Base-by-base conservation (phyloP, 2,888 invertebrate genomes). In the Parnassius smintheus region DNA sequence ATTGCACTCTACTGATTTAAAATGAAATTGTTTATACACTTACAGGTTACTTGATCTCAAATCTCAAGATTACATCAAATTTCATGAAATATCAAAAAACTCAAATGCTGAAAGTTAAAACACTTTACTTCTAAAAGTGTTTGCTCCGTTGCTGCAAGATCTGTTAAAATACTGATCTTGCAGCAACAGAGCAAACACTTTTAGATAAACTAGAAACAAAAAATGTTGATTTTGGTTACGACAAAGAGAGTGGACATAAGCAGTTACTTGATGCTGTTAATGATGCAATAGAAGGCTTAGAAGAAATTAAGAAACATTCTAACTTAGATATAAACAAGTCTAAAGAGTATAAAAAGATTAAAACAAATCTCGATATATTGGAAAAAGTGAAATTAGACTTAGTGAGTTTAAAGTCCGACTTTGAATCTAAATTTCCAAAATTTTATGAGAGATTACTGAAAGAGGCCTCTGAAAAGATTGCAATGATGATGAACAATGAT, bases 141-240 rank as follows among this genome's bases (percentile, higher is more conserved):
- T n/a, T n/a, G n/a, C n/a, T n/a, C n/a, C n/a, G n/a, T n/a, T n/a
- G n/a, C n/a, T n/a, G n/a, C n/a, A n/a, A n/a, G n/a, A n/a, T n/a
- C n/a, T n/a, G n/a, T n/a, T n/a, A n/a, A n/a, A n/a, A n/a, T n/a
- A 51, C 82, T 10, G 70, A 84, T 2, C 67, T 91, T 0, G 72
- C 73, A 0, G 50, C 62, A 0, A 76, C 80, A 0, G 86, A 88
- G 67, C 79, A 86, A 64, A 71, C 74, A 0, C 79, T 74, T 51
- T 71, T 91, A 0, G 81, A 92, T 66, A 84, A 78, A 57, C 70
- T 92, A 0, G 76, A 83, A 41, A 80, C 83, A 0, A 86, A 82
- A 61, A 86, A 89, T 10, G 76, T 92, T 0, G 86, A 91, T 44
- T 85, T 91, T 56, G 92, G 91, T 0, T 89, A 82, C 58, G 70